phyloP scores from a whole-genome alignment of 2,797 vertebrate genomes.

The Siniperca obscura region DNA sequence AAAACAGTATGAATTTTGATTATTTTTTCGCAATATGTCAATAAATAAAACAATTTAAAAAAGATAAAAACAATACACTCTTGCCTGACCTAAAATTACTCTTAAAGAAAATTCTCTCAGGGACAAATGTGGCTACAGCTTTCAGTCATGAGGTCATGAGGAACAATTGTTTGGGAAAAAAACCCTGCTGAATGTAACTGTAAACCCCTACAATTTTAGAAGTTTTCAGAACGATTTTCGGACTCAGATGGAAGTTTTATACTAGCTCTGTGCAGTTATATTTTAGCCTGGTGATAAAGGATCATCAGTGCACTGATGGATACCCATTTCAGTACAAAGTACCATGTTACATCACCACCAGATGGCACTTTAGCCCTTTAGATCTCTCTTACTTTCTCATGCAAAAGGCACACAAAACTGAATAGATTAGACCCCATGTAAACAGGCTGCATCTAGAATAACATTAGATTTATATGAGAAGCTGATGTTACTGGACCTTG shows the following conservation, averaged over 20 bases:
- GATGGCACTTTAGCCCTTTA: constrained; percentile 86
- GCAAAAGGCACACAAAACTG: constrained; percentile 45
- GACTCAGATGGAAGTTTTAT: neutral
- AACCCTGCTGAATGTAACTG: neutral
- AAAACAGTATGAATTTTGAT: neutral
- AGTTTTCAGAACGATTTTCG: neutral
- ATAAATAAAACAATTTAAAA: neutral
- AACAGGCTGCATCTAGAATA: constrained; percentile 64
- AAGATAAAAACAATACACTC: neutral
- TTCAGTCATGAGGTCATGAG: neutral
- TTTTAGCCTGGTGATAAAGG: constrained; percentile 31
- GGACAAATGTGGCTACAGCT: neutral
- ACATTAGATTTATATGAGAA: constrained; percentile 60
- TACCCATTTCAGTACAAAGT: neutral
- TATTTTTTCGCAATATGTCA: neutral
- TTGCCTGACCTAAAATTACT: constrained; percentile 16
- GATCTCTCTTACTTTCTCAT: constrained; percentile 48
- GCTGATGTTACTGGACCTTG: constrained; percentile 59
- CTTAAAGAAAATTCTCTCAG: neutral
- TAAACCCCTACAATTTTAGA: neutral
- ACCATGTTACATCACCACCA: constrained; percentile 70
- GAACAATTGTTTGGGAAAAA: neutral
- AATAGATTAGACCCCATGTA: constrained; percentile 68
- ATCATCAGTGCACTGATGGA: constrained; percentile 17
- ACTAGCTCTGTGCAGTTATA: neutral